Percentiles rank a stretch among this genome's conserved stretches.
phyloP scores from a whole-genome alignment of 2,113 vertebrate genomes.

The Girardinichthys multiradiatus region DNA sequence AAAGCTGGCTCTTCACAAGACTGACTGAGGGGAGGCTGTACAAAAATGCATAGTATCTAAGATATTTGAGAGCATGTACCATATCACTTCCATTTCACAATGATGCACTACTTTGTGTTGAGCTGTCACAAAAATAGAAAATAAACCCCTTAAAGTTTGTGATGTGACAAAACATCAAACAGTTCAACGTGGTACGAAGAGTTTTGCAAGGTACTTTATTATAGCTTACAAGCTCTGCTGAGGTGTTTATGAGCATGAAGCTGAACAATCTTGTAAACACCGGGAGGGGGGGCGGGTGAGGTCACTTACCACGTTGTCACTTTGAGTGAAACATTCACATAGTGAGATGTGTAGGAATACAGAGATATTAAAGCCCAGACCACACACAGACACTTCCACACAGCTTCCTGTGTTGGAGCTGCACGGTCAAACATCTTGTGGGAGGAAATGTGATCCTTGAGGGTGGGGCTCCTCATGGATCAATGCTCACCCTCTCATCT shows the following conservation, averaged over 20 bases:
- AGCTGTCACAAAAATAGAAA: neutral
- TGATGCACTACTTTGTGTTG: too few species aligned
- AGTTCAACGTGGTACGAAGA: neutral
- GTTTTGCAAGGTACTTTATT: neutral
- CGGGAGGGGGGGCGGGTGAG: neutral
- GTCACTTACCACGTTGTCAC: slow-evolving; percentile 1
- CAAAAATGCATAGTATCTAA: too few species aligned
- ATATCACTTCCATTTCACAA: too few species aligned
- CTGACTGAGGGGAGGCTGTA: too few species aligned
- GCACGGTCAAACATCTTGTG: slow-evolving; percentile 61
- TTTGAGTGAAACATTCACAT: neutral
- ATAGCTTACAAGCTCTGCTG: neutral
- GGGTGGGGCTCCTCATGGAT: slow-evolving; percentile 68
- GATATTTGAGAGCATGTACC: too few species aligned
- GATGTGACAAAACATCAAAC: neutral
- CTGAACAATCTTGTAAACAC: neutral
- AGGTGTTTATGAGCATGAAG: slow-evolving; percentile 22
- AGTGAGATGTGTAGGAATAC: neutral
- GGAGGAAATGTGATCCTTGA: slow-evolving; percentile 69
- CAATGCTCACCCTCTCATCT: slow-evolving; percentile 58
- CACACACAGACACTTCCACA: slow-evolving; percentile 26
- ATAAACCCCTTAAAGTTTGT: neutral
- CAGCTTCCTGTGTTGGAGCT: slow-evolving; percentile 49
- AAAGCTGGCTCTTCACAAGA: too few species aligned
- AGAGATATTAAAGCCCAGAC: neutral